Evolutionary conservation across 2,797 vertebrate species (phyloP), one percentile per base, ranked within the genome.

Genomic region (Moxostoma hubbsi): DNA sequence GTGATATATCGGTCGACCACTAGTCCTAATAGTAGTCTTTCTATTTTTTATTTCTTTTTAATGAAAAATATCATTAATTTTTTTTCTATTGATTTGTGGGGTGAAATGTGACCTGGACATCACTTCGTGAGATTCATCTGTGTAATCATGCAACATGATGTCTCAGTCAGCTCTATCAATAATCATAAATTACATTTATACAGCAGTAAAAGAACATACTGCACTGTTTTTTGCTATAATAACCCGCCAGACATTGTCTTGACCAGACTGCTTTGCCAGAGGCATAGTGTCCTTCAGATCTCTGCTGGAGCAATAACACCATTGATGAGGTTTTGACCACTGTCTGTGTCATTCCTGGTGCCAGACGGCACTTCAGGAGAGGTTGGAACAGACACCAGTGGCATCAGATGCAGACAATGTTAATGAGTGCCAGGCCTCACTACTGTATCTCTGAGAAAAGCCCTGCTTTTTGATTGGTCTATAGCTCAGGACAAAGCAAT

Each of bases 311-410:
- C 69, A 49, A 57, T 79, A 73, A 79, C 36, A 45, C 68, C 65
- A 73, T 55, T 81, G 83, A 82, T 81, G 73, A 78, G 75, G 72
- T 70, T 80, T 84, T 83, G 83, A 82, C 71, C 73, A 79, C 81
- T 75, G 80, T 58, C 57, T 82, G 72, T 64, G 75, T 81, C 63
- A 81, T 65, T 72, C 62, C 81, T 82, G 46, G 77, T 87, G 85
- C 79, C 85, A 82, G 80, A 85, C 68, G 68, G 83, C 69, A 75
- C 80, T 82, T 64, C 61, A 58, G 55, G 75, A 87, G 71, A 74
- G 75, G 13, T 12, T 43, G 81, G 78, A 64, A 79, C 62, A 84
- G 81, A 67, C 76, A 76, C 49, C 18, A 54, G 47, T 66, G 46
- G 15, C 77, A 79, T 53, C 12, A 61, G 67, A 80, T n/a, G 15